Conservation (phyloP, 2,113 vertebrate genomes). For the Heliornis fulica region DNA sequence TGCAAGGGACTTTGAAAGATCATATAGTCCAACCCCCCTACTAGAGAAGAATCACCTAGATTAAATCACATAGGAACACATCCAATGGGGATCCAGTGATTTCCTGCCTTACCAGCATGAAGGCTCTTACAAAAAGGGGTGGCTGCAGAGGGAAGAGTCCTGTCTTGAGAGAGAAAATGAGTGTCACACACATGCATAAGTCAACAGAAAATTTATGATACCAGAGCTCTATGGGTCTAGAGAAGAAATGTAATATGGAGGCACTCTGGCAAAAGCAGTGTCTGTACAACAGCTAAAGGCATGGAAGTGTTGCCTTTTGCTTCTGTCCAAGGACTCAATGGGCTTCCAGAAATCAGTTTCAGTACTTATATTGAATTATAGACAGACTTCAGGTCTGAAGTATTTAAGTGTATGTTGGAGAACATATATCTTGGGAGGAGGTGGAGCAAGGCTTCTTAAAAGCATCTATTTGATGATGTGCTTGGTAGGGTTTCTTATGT, state of each 20-base stretch:
- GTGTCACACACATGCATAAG: fast-evolving
- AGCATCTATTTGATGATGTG: background rate
- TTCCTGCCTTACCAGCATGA: background rate
- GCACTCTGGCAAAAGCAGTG: background rate
- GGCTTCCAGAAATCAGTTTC: background rate
- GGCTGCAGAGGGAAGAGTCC: background rate
- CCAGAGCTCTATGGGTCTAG: background rate
- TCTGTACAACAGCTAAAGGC: background rate
- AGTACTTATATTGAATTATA: background rate
- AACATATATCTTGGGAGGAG: background rate
- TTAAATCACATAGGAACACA: no score
- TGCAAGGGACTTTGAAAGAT: no score
- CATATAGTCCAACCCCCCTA: no score
- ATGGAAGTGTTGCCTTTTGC: background rate
- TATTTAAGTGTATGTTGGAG: background rate
- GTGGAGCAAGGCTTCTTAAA: background rate
- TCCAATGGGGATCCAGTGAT: no score
- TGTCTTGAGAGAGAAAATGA: background rate
- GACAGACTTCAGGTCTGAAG: background rate
- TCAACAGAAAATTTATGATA: background rate
- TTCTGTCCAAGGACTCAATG: background rate
- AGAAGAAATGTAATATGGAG: background rate
- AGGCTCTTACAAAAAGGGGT: background rate
- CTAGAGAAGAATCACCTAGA: no score
- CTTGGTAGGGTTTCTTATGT: no score